Evolutionary conservation across 2,888 invertebrate species (phyloP), one percentile per base, ranked within the genome.

Genomic region (Camptogramma bilineatum): DNA sequence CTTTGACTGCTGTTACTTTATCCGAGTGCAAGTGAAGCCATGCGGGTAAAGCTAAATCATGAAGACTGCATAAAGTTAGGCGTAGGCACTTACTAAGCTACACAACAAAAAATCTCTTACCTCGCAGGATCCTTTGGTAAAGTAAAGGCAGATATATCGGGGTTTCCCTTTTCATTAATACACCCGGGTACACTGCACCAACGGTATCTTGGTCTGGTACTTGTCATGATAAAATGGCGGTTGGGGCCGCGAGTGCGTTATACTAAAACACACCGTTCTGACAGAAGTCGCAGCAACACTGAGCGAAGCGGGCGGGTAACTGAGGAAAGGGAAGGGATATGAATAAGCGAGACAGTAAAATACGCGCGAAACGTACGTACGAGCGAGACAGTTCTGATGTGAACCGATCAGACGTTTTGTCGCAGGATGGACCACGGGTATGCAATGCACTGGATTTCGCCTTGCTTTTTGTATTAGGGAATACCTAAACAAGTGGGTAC

Each of bases 231-330:
- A 47, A 52, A 60, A 60, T 68, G 48, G 58, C 58, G 42, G 34
- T 39, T n/a, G 8, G 34, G 8, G 28, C 10, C 51, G 46, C 28
- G 0, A 28, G 55, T 18, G 24, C 0, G 17, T 17, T 44, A 28
- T 18, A 34, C 39, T 17, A n/a, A 42, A 48, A 44, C 48, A 34
- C 62, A 52, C 56, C 2, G 17, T 42, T 42, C 19, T 8, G 46
- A 24, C 39, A 28, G 21, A 55, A 46, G 16, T 46, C 58, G 52
- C 57, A 39, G 28, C 48, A 19, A 19, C 52, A 66, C 68, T 69
- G 54, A 39, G 8, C 16, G 31, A 44, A n/a, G 19, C 21, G 24
- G 9, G n/a, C 47, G 7, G 16, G 24, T 4, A 24, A 7, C 34
- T 2, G 56, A 31, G 34, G n/a, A 52, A 17, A 10, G 58, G 28